Conservation (phyloP, 2,797 vertebrate genomes). For the Lepidocolaptes lacrymiger region DNA sequence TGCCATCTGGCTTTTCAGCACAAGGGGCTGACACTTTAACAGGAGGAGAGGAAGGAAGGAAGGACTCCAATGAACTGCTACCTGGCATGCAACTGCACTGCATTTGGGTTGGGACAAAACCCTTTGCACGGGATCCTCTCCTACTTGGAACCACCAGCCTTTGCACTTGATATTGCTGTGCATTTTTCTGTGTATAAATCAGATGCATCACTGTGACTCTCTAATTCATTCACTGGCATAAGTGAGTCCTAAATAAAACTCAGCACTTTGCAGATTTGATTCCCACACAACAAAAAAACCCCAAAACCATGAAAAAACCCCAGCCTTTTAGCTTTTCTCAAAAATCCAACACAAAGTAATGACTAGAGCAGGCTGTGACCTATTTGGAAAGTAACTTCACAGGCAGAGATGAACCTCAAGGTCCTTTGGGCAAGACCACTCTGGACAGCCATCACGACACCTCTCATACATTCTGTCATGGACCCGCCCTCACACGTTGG, state of each 20-base stretch:
- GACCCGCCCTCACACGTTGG: background rate
- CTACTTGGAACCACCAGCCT: background rate
- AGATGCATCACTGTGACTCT: rapidly evolving
- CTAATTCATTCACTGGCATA: background rate
- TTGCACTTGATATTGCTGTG: background rate
- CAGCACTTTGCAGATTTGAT: background rate
- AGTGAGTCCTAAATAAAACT: background rate
- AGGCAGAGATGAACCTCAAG: background rate
- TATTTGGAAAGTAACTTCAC: background rate
- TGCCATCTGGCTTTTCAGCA: slow-evolving; percentile 23
- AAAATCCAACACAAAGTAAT: background rate
- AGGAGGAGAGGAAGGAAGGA: background rate
- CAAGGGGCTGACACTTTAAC: background rate
- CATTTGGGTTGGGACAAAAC: background rate
- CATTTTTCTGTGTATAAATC: background rate
- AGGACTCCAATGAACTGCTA: background rate
- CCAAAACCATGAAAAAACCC: background rate
- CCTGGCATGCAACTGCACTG: background rate
- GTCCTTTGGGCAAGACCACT: background rate
- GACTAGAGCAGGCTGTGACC: background rate
- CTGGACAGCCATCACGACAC: background rate
- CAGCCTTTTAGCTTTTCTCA: background rate
- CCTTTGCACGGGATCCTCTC: background rate
- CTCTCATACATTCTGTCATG: background rate
- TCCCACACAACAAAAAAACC: background rate